phyloP scores from a whole-genome alignment of 2,113 vertebrate species.

The Leptobrachium leishanense region DNA sequence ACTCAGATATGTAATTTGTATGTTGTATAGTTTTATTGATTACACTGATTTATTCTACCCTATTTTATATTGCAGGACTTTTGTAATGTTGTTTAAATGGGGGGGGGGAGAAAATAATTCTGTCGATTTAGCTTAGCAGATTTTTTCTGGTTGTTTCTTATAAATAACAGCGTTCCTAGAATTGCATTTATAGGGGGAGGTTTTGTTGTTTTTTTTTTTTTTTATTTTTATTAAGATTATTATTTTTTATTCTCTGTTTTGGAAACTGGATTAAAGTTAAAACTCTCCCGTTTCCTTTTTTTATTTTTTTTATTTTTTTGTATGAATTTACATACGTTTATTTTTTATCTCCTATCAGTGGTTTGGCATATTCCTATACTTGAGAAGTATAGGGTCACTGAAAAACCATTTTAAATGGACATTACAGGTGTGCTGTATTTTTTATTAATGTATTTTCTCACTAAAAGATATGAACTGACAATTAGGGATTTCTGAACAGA shows the following conservation, averaged over 20 bases:
- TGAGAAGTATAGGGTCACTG: constrained; percentile 86
- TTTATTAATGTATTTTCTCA: constrained; percentile 90
- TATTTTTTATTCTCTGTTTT: constrained; percentile 54
- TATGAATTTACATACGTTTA: constrained; percentile 95
- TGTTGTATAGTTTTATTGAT: constrained; percentile 99
- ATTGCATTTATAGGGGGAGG: constrained; percentile 70
- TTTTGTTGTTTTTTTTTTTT: constrained; percentile 54
- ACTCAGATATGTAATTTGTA: constrained; percentile 89
- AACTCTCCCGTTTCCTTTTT: constrained; percentile 87
- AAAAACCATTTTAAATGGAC: constrained; percentile 97
- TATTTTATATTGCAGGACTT: constrained; percentile 99
- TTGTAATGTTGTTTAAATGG: constrained; percentile 98
- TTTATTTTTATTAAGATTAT: background rate
- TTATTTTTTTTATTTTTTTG: constrained; percentile 76
- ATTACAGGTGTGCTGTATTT: constrained; percentile 95
- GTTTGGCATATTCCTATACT: constrained; percentile 91
- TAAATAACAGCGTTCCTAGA: constrained; percentile 89
- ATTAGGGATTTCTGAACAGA: constrained; percentile 85
- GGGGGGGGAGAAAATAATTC: constrained; percentile 88
- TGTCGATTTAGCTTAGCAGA: constrained; percentile 95
- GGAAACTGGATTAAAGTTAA: constrained; percentile 96
- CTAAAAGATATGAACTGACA: constrained; percentile 91
- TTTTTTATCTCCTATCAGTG: constrained; percentile 85
- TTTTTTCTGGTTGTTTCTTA: constrained; percentile 96
- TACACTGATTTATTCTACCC: constrained; percentile 99